These are phyloP conservation scores for Pseudococcus viburni DNA, from an alignment of 2,888 invertebrate species.

Conservation along the genomic window DNA sequence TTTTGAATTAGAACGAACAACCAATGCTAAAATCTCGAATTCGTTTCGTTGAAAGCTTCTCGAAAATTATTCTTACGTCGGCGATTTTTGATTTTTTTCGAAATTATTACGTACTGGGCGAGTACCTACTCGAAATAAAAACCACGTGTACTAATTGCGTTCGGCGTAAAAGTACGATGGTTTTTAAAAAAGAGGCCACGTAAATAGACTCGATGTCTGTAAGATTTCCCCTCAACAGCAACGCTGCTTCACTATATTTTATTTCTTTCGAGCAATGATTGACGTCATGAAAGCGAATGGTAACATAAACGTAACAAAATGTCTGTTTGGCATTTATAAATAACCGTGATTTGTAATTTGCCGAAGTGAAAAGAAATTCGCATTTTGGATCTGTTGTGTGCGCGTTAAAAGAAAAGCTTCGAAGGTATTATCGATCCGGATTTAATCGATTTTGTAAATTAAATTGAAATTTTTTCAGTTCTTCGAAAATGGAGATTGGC, in stretches of 20 bases:
- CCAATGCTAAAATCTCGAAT: neutral
- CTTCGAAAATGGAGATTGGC: too few relatives aligned
- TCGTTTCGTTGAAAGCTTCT: neutral
- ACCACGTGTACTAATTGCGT: slow-evolving; percentile 23
- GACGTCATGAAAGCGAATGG: slow-evolving; percentile 33
- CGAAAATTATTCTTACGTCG: neutral
- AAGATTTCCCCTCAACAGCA: neutral
- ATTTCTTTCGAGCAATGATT: slow-evolving; percentile 25
- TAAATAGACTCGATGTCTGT: neutral
- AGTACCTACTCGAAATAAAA: neutral
- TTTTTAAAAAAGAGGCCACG: slow-evolving; percentile 13
- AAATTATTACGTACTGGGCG: neutral
- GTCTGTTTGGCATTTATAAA: slow-evolving; percentile 46
- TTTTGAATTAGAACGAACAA: neutral
- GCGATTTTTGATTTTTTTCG: neutral
- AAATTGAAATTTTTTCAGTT: neutral
- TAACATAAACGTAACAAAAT: slow-evolving; percentile 40
- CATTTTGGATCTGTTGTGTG: slow-evolving; percentile 5
- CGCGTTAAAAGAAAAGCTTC: neutral
- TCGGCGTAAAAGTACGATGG: neutral
- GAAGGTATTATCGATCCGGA: neutral
- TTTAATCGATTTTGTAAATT: neutral
- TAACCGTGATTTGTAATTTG: slow-evolving; percentile 19
- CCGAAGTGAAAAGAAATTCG: neutral
- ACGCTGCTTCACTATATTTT: neutral